phyloP scores from a whole-genome alignment of 1,140 invertebrate species.

The Drosophila kanapiae region DNA sequence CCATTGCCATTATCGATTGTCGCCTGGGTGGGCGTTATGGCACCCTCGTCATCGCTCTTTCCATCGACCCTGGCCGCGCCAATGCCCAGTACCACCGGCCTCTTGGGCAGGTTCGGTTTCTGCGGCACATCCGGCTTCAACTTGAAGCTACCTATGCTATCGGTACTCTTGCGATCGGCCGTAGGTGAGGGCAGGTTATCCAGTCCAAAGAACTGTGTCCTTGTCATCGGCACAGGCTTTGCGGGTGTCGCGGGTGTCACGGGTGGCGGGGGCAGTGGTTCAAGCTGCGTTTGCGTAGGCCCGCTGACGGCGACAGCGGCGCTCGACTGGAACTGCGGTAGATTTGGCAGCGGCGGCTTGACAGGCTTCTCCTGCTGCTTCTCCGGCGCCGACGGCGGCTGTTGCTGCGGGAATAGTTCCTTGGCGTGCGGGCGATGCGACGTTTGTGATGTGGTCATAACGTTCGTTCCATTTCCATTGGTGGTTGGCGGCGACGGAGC shows the following conservation, averaged over 20 bases:
- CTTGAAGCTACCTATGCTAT: slow-evolving; percentile 73
- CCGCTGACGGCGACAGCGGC: slow-evolving; percentile 20
- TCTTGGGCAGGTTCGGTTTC: slow-evolving; percentile 77
- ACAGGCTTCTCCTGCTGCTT: slow-evolving; percentile 68
- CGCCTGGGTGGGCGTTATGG: slow-evolving; percentile 64
- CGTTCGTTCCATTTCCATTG: slow-evolving; percentile 62
- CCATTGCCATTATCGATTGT: slow-evolving; percentile 64
- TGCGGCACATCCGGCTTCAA: slow-evolving; percentile 81
- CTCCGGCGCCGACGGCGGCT: slow-evolving; percentile 38
- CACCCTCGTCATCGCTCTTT: slow-evolving; percentile 75
- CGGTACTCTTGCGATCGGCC: slow-evolving; percentile 77
- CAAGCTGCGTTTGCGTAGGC: slow-evolving; percentile 52
- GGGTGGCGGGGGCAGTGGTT: slow-evolving; percentile 59
- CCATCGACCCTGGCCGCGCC: slow-evolving; percentile 37
- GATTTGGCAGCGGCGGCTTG: slow-evolving; percentile 77
- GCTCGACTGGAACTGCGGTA: slow-evolving; percentile 63
- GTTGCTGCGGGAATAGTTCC: slow-evolving; percentile 72
- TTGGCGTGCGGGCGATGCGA: slow-evolving; percentile 69
- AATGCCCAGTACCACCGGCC: slow-evolving; percentile 64
- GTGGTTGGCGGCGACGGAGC: slow-evolving; percentile 77
- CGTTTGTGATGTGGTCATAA: slow-evolving; percentile 48
- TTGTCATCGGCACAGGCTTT: slow-evolving; percentile 82
- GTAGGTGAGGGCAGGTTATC: slow-evolving; percentile 78
- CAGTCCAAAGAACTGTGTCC: slow-evolving; percentile 80
- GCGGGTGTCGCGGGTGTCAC: slow-evolving; percentile 71